Conservation (phyloP, 2,888 invertebrate species). For the Tribolium freemani region DNA sequence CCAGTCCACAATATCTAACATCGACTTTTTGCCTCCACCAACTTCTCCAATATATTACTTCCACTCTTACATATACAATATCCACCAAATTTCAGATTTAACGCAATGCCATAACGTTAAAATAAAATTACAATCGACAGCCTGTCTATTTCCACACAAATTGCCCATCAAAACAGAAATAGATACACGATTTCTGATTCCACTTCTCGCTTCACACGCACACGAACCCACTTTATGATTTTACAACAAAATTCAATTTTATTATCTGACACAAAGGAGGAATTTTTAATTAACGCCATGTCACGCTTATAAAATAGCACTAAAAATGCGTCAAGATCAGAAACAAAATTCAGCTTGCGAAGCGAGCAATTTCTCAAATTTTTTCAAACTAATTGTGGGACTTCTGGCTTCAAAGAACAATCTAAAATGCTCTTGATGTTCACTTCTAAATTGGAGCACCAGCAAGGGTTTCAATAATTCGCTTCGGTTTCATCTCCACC, state of each 20-base stretch:
- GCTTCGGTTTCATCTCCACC: constrained; percentile 24
- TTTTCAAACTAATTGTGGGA: no score
- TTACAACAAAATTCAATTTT: no score
- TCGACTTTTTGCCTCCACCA: constrained; percentile 41
- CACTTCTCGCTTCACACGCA: not conserved
- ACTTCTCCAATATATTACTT: constrained; percentile 38
- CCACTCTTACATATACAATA: constrained; percentile 36
- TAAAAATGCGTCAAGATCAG: not conserved
- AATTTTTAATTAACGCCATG: not conserved
- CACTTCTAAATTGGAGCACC: constrained; percentile 5
- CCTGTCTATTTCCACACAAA: constrained; percentile 4
- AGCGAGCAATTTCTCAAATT: not conserved
- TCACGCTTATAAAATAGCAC: not conserved
- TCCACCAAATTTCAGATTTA: constrained; percentile 25
- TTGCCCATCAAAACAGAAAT: not conserved
- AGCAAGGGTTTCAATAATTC: constrained; percentile 30
- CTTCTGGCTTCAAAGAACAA: not conserved
- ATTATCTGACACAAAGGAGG: not conserved
- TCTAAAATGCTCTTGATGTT: not conserved
- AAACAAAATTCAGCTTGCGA: not conserved
- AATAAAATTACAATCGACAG: constrained; percentile 11
- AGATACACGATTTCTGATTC: not conserved
- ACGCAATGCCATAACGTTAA: not conserved
- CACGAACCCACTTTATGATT: not conserved
- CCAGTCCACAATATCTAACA: constrained; percentile 42